Base-by-base conservation (phyloP, 2,797 vertebrate genomes). In the Scolopax bukidnonensis region DNA sequence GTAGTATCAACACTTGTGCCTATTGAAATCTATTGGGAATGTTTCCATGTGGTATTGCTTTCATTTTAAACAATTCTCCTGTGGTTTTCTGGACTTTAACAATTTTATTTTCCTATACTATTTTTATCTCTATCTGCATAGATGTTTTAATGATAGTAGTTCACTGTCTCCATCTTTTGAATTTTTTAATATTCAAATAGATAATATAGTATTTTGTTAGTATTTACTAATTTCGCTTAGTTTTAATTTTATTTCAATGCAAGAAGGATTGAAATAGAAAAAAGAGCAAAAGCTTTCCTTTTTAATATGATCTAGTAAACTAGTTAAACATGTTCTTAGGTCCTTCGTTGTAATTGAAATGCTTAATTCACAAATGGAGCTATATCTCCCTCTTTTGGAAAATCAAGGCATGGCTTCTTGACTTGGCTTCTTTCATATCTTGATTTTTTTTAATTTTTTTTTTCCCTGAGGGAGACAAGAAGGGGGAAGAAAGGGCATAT, bases 311-410 rank as follows among this genome's bases (percentile, higher is more conserved):
- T 90, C 61, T 57, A 77, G 25, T 96, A 95, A 92, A 82, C 86
- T 74, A 76, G 11, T 80, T 94, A 80, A 84, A 93, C 79, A 11
- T 50, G 3, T 71, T 70, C 48, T 87, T 89, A 50, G 75, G n/a
- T 93, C 71, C 57, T 91, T 92, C 32, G 53, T 27, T 77, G 77
- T 38, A 93, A 36, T 71, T 51, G 84, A 95, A 89, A 28, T 78
- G 47, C 57, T 16, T 41, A 90, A 91, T 84, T 86, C 86, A 93
- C 13, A 78, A 94, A 81, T 97, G 92, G 97, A 97, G 92, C 95
- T 95, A 41, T 45, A 94, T 78, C 98, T 97, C 98, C 98, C 97
- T 98, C 98, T 98, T 97, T 98, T 97, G 98, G 98, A 97, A 97
- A 95, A 84, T 36, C 21, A 80, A 77, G 80, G 89, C 51, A 97